Conservation (phyloP, 2,797 vertebrate species). For the Muscicapa comitata region DNA sequence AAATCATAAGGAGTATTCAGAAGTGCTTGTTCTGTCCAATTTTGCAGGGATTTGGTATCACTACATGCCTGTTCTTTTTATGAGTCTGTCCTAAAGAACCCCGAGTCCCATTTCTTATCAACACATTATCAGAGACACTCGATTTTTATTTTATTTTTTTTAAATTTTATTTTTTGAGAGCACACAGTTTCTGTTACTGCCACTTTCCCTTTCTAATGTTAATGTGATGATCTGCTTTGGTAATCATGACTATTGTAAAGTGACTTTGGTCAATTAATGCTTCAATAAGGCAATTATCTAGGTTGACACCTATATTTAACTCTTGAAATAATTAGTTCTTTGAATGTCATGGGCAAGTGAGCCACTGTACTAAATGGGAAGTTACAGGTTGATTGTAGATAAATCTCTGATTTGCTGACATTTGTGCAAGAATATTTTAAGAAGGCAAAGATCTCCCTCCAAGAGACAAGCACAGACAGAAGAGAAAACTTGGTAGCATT, state of each 20-base stretch:
- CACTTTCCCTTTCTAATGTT: background rate
- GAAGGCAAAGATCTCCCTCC: background rate
- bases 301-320: background rate
- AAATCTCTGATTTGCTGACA: background rate
- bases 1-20: background rate
- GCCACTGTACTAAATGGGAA: background rate
- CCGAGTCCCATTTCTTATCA: background rate
- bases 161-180: background rate
- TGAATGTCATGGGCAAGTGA: background rate
- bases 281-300: background rate
- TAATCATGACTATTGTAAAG: background rate
- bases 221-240: background rate
- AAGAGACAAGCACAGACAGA: background rate
- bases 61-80: background rate
- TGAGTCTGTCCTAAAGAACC: background rate
- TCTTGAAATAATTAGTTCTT: background rate
- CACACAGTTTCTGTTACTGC: accelerated
- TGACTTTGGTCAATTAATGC: background rate
- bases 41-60: background rate
- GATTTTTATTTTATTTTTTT: background rate
- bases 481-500: background rate
- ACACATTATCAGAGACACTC: background rate
- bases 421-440: background rate
- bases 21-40: background rate
- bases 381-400: background rate